Conservation (phyloP, 2,797 vertebrate species). For the Lemur catta region DNA sequence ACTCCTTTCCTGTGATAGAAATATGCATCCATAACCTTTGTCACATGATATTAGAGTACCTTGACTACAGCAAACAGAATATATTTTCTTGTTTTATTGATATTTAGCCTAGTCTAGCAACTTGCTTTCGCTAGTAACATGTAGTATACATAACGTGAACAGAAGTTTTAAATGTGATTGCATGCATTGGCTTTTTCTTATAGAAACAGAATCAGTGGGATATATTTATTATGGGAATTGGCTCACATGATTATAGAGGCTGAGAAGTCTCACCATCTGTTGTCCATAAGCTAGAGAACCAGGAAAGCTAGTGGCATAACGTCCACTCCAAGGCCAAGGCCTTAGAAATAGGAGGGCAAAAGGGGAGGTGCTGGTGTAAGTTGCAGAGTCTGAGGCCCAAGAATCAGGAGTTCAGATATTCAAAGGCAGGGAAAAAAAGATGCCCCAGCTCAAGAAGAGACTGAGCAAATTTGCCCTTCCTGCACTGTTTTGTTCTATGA, state of each 20-base stretch:
- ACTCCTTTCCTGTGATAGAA: not conserved
- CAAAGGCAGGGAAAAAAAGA: not conserved
- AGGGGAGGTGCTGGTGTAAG: too few species aligned
- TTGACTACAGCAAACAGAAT: not conserved
- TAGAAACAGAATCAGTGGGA: not conserved
- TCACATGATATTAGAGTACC: not conserved
- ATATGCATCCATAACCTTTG: not conserved
- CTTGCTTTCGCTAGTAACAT: not conserved
- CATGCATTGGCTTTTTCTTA: not conserved
- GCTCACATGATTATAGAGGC: not conserved
- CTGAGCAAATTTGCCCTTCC: not conserved
- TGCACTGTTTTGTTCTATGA: not conserved
- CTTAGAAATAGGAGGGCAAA: not conserved
- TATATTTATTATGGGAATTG: not conserved
- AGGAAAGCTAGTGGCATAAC: not conserved
- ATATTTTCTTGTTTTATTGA: not conserved
- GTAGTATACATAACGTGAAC: not conserved
- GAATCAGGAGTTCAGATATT: not conserved
- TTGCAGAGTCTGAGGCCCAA: not conserved
- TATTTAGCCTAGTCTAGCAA: not conserved
- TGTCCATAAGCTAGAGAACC: not conserved
- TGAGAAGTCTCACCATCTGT: not conserved
- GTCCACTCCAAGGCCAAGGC: not conserved
- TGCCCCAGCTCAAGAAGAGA: not conserved
- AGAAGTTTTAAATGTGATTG: not conserved